phyloP scores from a whole-genome alignment of 2,888 invertebrate genomes.

The Ferdinandea cuprea region DNA sequence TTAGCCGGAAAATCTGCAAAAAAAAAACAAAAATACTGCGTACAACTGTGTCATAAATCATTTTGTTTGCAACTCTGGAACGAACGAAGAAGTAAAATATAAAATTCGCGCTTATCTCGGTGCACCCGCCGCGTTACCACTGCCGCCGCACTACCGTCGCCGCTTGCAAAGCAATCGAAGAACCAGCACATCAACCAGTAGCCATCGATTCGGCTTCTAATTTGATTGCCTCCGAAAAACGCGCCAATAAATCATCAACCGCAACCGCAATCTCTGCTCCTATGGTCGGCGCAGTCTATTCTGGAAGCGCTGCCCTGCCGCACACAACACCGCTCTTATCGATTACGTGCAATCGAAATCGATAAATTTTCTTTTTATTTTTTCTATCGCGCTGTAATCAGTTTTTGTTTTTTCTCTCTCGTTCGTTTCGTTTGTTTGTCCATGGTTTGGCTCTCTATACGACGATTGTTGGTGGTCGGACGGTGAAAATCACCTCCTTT shows the following conservation, averaged over 20 bases:
- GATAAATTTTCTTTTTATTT: conserved; percentile 70
- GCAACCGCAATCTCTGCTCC: conserved; percentile 66
- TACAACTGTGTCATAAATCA: conserved; percentile 61
- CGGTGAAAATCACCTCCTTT: conserved; percentile 24
- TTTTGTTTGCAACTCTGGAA: conserved; percentile 19
- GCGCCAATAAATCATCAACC: conserved; percentile 72
- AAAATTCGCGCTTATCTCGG: conserved; percentile 55
- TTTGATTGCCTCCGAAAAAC: conserved; percentile 73
- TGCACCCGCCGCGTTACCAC: conserved; percentile 54
- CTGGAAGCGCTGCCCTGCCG: conserved; percentile 47
- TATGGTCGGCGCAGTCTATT: conserved; percentile 29
- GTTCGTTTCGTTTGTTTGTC: neutral
- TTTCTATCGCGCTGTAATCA: conserved; percentile 65
- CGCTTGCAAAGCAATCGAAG: conserved; percentile 21
- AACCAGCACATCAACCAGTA: conserved; percentile 65
- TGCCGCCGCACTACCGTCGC: conserved; percentile 14
- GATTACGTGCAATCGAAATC: conserved; percentile 75
- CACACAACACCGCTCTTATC: conserved; percentile 66
- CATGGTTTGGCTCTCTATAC: neutral
- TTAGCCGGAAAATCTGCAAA: conserved; percentile 21
- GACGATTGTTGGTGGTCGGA: neutral
- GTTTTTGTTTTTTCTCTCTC: conserved; percentile 25
- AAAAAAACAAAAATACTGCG: conserved; percentile 49
- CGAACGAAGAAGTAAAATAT: conserved; percentile 21
- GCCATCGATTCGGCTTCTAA: conserved; percentile 73